Percentiles rank a stretch among this genome's conserved stretches.
phyloP scores from a whole-genome alignment of 2,113 vertebrate species.

The Arenaria interpres region DNA sequence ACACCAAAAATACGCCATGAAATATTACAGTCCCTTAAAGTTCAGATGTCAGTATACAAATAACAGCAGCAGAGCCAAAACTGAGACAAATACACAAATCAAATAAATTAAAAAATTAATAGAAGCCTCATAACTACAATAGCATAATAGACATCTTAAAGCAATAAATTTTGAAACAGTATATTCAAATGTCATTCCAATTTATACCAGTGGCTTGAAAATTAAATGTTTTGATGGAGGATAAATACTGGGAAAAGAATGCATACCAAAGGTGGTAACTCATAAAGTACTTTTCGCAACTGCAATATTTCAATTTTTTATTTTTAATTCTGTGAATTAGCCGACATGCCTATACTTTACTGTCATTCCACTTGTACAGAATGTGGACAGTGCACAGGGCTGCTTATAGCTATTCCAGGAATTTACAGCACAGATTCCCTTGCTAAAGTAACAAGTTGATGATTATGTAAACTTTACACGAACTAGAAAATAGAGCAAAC shows the following conservation, averaged over 20 bases:
- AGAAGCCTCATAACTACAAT: not conserved
- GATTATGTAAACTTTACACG: slow-evolving; percentile 9
- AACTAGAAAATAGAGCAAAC: slow-evolving; percentile 2
- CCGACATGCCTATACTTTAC: not conserved
- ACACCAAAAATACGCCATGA: not conserved
- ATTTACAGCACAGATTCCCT: slow-evolving; percentile 49
- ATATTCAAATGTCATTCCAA: not conserved
- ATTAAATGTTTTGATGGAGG: not conserved
- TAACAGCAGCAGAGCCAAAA: not conserved
- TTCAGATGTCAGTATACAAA: not conserved
- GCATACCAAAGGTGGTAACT: not conserved
- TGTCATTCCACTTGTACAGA: not conserved
- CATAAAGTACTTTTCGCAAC: not conserved
- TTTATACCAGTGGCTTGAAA: not conserved
- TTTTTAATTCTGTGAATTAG: not conserved
- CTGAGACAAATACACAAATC: not conserved
- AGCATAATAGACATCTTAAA: not conserved
- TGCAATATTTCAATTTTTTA: not conserved
- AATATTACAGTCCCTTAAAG: not conserved
- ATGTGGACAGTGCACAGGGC: not conserved
- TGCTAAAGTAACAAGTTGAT: slow-evolving; percentile 12
- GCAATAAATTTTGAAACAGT: not conserved
- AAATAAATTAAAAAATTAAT: not conserved
- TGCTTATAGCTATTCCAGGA: slow-evolving; percentile 47
- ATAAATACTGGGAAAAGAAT: not conserved